Evolutionary conservation across 1,140 invertebrate genomes (phyloP).

Genomic region (Scaptomyza pallida): DNA sequence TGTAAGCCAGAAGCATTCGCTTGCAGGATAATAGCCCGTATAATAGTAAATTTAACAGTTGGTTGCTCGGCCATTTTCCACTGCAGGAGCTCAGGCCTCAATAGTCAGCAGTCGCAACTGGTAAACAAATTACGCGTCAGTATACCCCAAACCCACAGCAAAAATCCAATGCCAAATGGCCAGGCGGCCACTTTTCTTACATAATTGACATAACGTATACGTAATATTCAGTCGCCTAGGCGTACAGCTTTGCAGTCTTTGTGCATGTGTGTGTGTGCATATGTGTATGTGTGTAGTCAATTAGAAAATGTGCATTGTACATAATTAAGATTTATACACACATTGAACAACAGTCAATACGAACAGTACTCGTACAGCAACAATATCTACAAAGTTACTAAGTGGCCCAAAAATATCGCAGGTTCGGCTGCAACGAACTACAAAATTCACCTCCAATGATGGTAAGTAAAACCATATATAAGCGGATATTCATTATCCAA

Average conservation of each 20-base stretch:
- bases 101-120: slow-evolving; percentile 52
- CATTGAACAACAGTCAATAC: slow-evolving; percentile 68
- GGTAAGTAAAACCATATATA: too few relatives aligned
- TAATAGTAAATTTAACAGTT: slow-evolving; percentile 82
- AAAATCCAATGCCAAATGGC: slow-evolving; percentile 46
- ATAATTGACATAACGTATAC: slow-evolving; percentile 77
- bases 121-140: slow-evolving; percentile 75
- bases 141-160: slow-evolving; percentile 13
- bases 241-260: slow-evolving; percentile 7
- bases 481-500: too few relatives aligned
- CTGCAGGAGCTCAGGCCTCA: slow-evolving; percentile 57
- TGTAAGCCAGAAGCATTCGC: slow-evolving; percentile 50
- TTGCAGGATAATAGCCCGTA: slow-evolving; percentile 74
- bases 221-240: slow-evolving; percentile 59
- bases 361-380: slow-evolving; percentile 46
- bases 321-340: slow-evolving; percentile 80
- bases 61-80: slow-evolving; percentile 60
- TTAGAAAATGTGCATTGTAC: slow-evolving; percentile 80
- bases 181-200: slow-evolving; percentile 72
- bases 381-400: slow-evolving; percentile 23
- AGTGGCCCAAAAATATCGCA: slow-evolving; percentile 32
- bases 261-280: slow-evolving; percentile 22
- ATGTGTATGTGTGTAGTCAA: slow-evolving; percentile 60
- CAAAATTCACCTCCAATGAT: slow-evolving; percentile 17
- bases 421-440: slow-evolving; percentile 15